phyloP scores from a whole-genome alignment of 2,888 invertebrate genomes.

The Brachycybe producta region DNA sequence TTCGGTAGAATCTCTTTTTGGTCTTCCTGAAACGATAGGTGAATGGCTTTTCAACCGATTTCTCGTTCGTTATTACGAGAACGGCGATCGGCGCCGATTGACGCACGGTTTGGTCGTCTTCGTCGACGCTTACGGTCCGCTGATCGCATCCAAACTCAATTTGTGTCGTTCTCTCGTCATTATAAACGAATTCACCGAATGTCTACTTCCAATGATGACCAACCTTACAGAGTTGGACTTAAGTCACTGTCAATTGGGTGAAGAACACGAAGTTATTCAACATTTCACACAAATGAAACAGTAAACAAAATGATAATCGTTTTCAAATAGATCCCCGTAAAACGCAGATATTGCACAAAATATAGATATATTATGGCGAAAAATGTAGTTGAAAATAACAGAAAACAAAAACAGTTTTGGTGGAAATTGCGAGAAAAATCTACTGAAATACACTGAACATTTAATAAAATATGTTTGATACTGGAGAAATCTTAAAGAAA shows the following conservation, averaged over 20 bases:
- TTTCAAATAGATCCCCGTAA: not conserved
- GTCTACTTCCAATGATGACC: constrained; percentile 7
- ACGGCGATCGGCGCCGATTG: not conserved
- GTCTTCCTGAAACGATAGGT: constrained; percentile 13
- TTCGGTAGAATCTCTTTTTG: constrained; percentile 1
- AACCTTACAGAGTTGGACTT: constrained; percentile 4
- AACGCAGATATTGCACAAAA: not conserved
- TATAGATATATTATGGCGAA: not conserved
- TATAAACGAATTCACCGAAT: constrained; percentile 9
- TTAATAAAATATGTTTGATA: too few relatives aligned
- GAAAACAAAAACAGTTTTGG: too few relatives aligned
- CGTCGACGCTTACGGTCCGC: constrained; percentile 4
- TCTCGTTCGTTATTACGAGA: not conserved
- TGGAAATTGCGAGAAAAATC: too few relatives aligned
- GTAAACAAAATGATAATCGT: not conserved
- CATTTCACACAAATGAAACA: constrained; percentile 6
- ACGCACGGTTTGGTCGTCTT: not conserved
- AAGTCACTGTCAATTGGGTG: constrained; percentile 8
- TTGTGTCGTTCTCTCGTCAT: not conserved
- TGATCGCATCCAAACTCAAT: constrained; percentile 1
- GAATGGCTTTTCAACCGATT: constrained; percentile 3
- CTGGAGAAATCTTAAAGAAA: too few relatives aligned
- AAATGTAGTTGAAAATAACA: not conserved
- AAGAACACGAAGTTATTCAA: constrained; percentile 9
- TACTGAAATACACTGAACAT: too few relatives aligned